Evolutionary conservation across 2,113 vertebrate genomes (phyloP).

Genomic region (Todiramphus chloris): DNA sequence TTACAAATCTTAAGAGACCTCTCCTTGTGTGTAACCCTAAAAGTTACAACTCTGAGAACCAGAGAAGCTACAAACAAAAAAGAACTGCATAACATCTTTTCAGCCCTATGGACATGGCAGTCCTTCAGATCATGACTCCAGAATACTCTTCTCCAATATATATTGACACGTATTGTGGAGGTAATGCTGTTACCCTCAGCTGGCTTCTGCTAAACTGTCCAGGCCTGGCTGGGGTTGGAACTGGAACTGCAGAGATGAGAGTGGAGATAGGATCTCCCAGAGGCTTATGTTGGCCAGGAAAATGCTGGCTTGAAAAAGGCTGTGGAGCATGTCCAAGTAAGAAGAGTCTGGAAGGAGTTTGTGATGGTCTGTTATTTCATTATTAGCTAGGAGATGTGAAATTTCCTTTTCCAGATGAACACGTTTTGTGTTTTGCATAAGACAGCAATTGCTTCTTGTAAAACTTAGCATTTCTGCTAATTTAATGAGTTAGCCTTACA

Average conservation of each 20-base stretch:
- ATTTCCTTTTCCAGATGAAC: not conserved
- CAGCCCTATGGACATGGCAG: not conserved
- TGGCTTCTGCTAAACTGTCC: not conserved
- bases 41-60: not conserved
- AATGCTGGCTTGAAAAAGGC: not conserved
- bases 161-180: not conserved
- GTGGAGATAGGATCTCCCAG: not conserved
- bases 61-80: not conserved
- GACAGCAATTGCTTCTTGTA: not conserved
- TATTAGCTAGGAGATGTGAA: not conserved
- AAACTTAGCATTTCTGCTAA: not conserved
- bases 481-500: not conserved
- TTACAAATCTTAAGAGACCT: not conserved
- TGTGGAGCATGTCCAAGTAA: not conserved
- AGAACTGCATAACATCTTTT: not conserved
- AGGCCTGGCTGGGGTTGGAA: not conserved
- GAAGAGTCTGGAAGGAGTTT: slow-evolving; percentile 1
- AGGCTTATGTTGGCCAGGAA: not conserved
- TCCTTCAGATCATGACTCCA: not conserved
- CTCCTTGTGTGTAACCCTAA: not conserved
- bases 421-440: not conserved
- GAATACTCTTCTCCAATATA: not conserved
- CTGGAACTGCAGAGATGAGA: not conserved
- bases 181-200: not conserved
- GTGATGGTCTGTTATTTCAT: not conserved